Conservation (phyloP, 2,797 vertebrate genomes). For the Danionella dracula region DNA sequence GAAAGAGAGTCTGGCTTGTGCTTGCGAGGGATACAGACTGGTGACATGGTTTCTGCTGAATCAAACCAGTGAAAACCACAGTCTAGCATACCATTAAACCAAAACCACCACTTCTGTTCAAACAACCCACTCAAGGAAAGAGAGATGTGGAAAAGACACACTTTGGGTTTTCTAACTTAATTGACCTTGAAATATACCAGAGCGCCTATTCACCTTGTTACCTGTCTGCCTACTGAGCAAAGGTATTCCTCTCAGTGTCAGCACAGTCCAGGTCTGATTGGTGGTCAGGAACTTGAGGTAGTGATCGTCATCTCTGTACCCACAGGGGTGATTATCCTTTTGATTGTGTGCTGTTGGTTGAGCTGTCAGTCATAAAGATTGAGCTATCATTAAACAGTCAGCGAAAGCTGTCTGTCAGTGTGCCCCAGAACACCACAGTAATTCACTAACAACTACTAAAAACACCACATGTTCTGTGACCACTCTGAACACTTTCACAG, state of each 20-base stretch:
- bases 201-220: not conserved
- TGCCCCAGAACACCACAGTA: not conserved
- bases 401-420: not conserved
- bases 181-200: too few relatives aligned
- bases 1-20: not conserved
- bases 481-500: too few relatives aligned
- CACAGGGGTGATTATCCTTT: not conserved
- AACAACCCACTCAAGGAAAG: not conserved
- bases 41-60: constrained; percentile 3
- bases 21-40: constrained; percentile 3
- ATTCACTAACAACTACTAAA: not conserved
- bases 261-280: not conserved
- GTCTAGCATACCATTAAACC: constrained; percentile 11
- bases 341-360: not conserved
- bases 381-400: constrained; percentile 21
- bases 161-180: too few relatives aligned
- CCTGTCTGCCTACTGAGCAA: not conserved
- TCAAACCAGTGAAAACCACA: constrained; percentile 9
- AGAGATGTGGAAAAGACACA: too few relatives aligned
- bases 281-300: not conserved
- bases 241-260: not conserved
- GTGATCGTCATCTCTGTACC: not conserved
- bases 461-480: too few relatives aligned
- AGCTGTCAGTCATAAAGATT: constrained; percentile 7
- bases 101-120: constrained; percentile 1